Percentiles rank a stretch among this genome's conserved stretches.
phyloP scores from a whole-genome alignment of 2,888 invertebrate species.

The Priocnemis perturbator region DNA sequence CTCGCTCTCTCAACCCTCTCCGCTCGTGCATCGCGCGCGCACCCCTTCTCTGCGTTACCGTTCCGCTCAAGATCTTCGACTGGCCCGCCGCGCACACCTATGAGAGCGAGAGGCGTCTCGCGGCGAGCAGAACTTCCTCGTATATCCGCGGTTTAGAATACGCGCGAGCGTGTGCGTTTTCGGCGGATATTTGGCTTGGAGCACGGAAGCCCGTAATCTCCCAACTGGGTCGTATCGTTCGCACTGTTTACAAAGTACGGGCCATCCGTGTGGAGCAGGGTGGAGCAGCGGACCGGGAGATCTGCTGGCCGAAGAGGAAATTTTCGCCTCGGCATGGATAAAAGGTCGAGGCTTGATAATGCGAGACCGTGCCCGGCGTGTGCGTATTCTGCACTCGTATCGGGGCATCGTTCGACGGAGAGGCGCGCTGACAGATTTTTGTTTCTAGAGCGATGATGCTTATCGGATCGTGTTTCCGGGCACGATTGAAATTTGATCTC shows the following conservation, averaged over 20 bases:
- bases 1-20: conserved; percentile 24
- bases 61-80: conserved; percentile 13
- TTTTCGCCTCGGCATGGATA: background rate
- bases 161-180: conserved; percentile 22
- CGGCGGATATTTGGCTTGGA: conserved; percentile 28
- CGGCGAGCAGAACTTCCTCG: conserved; percentile 24
- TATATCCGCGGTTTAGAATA: conserved; percentile 32
- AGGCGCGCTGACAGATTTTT: too few species aligned
- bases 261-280: background rate
- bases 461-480: too few species aligned
- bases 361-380: too few species aligned
- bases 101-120: conserved; percentile 2
- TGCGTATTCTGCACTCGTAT: too few species aligned
- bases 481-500: too few species aligned
- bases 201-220: conserved; percentile 7
- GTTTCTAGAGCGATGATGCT: too few species aligned
- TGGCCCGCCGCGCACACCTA: conserved; percentile 6
- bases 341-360: too few species aligned
- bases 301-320: too few species aligned
- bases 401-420: too few species aligned
- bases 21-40: background rate
- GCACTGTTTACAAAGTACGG: conserved; percentile 30
- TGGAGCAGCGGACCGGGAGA: background rate
- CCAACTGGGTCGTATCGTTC: conserved; percentile 17
- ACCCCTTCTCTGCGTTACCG: background rate